Percentiles rank a stretch among this genome's conserved stretches.
These are phyloP conservation scores for Ascaphus truei DNA, from an alignment of 2,113 vertebrate species.

Conservation along the genomic window DNA sequence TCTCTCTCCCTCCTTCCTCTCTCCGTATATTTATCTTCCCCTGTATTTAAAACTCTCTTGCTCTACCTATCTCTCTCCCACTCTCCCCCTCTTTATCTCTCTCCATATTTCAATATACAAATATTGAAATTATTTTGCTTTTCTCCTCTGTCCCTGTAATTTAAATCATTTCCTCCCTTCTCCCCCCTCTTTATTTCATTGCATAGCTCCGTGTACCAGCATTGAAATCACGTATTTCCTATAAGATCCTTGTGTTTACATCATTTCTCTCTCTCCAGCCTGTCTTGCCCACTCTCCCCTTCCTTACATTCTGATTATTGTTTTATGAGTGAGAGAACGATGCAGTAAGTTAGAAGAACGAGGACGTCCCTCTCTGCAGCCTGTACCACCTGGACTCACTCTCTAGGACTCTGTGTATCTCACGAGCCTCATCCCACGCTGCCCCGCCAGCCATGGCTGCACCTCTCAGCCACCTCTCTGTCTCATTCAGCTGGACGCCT, in stretches of 20 bases:
- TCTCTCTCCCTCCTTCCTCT: background rate
- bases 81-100: background rate
- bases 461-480: slow-evolving; percentile 7
- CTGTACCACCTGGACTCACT: background rate
- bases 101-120: too few species aligned
- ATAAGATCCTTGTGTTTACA: too few species aligned
- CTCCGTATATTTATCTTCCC: background rate
- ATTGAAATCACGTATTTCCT: too few species aligned
- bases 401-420: background rate
- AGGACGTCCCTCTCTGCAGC: background rate
- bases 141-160: background rate
- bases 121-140: too few species aligned
- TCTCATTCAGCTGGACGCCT: slow-evolving; percentile 76
- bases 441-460: background rate
- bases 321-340: too few species aligned
- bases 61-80: background rate
- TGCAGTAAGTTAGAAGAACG: background rate
- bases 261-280: too few species aligned
- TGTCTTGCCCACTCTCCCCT: background rate
- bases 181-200: background rate
- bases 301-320: background rate
- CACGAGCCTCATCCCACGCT: background rate
- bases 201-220: too few species aligned
- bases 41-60: too few species aligned
- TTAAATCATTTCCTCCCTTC: too few species aligned